These are phyloP conservation scores for Lucilia cuprina DNA, from an alignment of 1,140 invertebrate species.

Conservation along the genomic window DNA sequence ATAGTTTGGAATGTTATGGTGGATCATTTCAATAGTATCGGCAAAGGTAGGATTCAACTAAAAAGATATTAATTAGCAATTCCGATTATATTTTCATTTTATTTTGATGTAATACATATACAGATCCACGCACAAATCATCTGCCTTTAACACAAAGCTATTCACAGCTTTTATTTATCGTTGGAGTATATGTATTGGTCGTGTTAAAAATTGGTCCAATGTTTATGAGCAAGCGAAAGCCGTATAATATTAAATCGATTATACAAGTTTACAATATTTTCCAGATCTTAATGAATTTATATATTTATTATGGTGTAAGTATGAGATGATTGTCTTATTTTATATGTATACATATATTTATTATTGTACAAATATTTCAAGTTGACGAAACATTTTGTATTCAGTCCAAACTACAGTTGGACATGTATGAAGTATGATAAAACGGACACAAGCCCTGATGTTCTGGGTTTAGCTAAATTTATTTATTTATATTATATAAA, in stretches of 20 bases:
- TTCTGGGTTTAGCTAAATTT: not conserved
- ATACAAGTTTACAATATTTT: not conserved
- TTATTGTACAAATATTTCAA: not conserved
- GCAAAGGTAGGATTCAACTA: too few species aligned
- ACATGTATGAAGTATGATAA: not conserved
- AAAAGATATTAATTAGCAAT: too few species aligned
- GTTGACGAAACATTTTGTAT: not conserved
- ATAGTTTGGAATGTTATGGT: too few species aligned
- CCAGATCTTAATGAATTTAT: not conserved
- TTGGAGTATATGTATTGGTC: not conserved
- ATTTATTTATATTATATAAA: not conserved
- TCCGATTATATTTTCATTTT: too few species aligned
- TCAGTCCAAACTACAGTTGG: not conserved
- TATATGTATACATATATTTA: not conserved
- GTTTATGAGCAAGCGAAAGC: not conserved
- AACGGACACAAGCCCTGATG: not conserved
- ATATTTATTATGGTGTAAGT: not conserved
- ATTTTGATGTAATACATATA: too few species aligned
- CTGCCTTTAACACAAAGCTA: not conserved
- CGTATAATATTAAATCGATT: not conserved
- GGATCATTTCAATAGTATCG: too few species aligned
- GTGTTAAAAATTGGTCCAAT: not conserved
- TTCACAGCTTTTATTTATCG: not conserved
- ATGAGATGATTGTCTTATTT: not conserved
- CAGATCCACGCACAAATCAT: not conserved